phyloP scores from a whole-genome alignment of 1,140 invertebrate genomes.

The Diuraphis noxia region DNA sequence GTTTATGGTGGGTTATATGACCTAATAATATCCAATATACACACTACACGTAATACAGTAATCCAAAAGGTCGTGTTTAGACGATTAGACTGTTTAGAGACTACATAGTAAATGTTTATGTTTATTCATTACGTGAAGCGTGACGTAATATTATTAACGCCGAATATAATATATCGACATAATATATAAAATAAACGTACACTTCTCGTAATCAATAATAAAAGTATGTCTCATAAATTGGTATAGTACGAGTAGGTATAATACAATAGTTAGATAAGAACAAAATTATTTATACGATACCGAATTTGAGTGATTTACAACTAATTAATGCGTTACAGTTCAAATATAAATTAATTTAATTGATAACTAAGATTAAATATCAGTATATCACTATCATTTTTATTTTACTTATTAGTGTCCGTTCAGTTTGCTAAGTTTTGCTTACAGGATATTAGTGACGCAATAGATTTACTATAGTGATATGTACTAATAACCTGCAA shows the following conservation, averaged over 20 bases:
- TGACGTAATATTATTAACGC: not conserved
- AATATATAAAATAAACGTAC: not conserved
- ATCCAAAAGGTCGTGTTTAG: not conserved
- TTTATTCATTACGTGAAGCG: not conserved
- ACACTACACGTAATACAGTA: not conserved
- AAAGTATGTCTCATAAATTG: not conserved
- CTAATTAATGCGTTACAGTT: not conserved
- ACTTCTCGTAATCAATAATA: not conserved
- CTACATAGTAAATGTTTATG: not conserved
- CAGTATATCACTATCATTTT: too few species aligned
- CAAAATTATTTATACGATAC: not conserved
- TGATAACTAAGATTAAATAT: too few species aligned
- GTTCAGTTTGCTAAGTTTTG: not conserved
- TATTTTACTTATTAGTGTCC: not conserved
- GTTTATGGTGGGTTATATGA: not conserved
- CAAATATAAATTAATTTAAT: not conserved
- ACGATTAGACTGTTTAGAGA: too few species aligned
- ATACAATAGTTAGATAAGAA: not conserved
- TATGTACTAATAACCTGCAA: too few species aligned
- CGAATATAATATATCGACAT: not conserved
- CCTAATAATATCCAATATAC: conserved; percentile 4
- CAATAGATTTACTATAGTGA: too few species aligned
- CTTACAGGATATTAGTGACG: too few species aligned
- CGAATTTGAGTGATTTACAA: not conserved
- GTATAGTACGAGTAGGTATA: not conserved